Conservation (phyloP, 2,888 invertebrate species). For the Lycia hirtaria region DNA sequence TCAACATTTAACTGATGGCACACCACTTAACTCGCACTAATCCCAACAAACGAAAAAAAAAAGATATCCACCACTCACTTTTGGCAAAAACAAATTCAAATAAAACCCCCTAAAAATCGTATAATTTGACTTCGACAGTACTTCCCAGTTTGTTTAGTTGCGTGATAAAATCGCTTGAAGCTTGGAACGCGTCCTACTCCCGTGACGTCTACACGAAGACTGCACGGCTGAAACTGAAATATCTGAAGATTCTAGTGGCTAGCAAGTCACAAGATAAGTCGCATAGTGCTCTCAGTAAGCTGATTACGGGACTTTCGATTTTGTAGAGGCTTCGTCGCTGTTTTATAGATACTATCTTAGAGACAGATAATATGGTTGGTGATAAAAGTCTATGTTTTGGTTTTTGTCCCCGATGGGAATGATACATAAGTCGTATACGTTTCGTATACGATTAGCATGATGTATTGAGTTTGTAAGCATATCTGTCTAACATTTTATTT, state of each 20-base stretch:
- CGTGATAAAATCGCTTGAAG: conserved; percentile 47
- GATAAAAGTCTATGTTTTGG: neutral
- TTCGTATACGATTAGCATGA: no score
- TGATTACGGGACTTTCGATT: conserved; percentile 62
- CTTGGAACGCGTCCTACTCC: conserved; percentile 55
- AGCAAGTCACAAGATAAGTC: conserved; percentile 60
- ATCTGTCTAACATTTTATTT: no score
- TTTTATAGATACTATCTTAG: conserved; percentile 12
- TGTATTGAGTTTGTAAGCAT: no score
- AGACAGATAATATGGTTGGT: neutral
- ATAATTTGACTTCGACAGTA: conserved; percentile 10
- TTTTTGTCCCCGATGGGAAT: no score
- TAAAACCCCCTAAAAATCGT: neutral
- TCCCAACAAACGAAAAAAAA: conserved; percentile 34
- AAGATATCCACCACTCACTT: conserved; percentile 11
- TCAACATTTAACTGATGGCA: conserved; percentile 58
- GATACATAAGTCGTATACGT: no score
- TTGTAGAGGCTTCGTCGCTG: conserved; percentile 31
- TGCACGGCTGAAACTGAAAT: conserved; percentile 57
- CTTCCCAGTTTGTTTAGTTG: conserved; percentile 47
- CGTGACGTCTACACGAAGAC: conserved; percentile 61
- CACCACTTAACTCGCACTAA: conserved; percentile 56
- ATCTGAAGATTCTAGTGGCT: conserved; percentile 52
- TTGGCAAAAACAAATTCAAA: conserved; percentile 1
- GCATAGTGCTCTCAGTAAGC: conserved; percentile 66